Percentiles rank a stretch among this genome's conserved stretches.
Evolutionary conservation across 2,797 vertebrate species (phyloP).

Genomic region (Rhynchotus rufescens): DNA sequence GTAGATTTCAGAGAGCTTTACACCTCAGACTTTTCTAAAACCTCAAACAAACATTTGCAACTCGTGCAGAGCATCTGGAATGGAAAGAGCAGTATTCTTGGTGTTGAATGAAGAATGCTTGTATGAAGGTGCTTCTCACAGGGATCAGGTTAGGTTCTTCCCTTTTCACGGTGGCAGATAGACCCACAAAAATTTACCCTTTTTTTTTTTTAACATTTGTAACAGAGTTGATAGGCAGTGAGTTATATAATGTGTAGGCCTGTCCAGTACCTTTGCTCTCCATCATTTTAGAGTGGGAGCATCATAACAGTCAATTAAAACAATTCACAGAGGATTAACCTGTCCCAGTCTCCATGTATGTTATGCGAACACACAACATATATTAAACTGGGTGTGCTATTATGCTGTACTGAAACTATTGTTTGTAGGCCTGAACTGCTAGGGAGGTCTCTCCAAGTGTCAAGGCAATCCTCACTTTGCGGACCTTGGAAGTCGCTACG

Average conservation of each 20-base stretch:
- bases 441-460: not conserved
- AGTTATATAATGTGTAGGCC: not conserved
- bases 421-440: not conserved
- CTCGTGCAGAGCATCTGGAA: not conserved
- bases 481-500: not conserved
- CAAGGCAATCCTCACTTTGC: not conserved
- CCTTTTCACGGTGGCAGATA: not conserved
- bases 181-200: not conserved
- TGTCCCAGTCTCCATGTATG: not conserved
- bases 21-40: not conserved
- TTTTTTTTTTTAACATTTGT: constrained; percentile 7
- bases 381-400: not conserved
- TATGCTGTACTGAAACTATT: not conserved
- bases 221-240: not conserved
- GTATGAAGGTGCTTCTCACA: not conserved
- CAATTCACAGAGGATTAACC: not conserved
- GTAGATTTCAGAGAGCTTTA: not conserved
- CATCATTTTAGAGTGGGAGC: not conserved
- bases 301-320: not conserved
- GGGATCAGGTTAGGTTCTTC: not conserved
- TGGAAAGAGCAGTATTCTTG: not conserved
- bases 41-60: not conserved
- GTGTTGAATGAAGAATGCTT: not conserved
- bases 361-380: not conserved
- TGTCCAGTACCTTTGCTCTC: not conserved